Base-by-base conservation (phyloP, 1,140 invertebrate genomes). In the Trichoplusia ni region DNA sequence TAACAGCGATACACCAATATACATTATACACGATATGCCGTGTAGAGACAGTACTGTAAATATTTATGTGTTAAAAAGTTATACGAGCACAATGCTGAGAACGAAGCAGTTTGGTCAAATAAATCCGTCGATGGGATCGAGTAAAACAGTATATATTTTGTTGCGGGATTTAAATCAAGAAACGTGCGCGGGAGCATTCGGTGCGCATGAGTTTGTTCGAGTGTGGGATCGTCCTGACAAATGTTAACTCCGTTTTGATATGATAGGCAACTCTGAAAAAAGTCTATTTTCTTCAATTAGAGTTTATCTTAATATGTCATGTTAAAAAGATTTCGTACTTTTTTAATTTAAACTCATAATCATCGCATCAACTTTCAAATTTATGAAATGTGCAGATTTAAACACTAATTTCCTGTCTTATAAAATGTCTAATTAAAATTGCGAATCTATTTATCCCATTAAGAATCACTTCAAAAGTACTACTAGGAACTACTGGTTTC, bases 121-220 rank as follows among this genome's bases (percentile, higher is more conserved):
- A 89, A 89, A 89, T 89, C 84, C 74, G 66, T 89, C 86, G 73
- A 74, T 80, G 64, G 61, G 56, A 18, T 44, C 16, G 31, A 71
- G 75, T 83, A 79, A 84, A 84, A 77, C 82, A 86, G 79, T 88
- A 81, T 76, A 85, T 84, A 84, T 82, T 86, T 85, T 84, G 79
- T 80, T 82, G 70, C 63, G 42, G 68, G 68, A 72, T 78, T 80
- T 88, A 86, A 83, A 86, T 84, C 81, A 81, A 81, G 76, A 74
- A 73, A 75, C 75, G 76, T 81, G 83, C 80, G 81, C 66, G 75
- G 14, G 66, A 67, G 65, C 62, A 47, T 18, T 19, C 2, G 51
- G 73, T 76, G 40, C 31, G 69, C 60, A 84, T 59, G 56, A 35
- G 46, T 40, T 40, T 40, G 5, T 3, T 0, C 18, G 14, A 13